A percentile compares a stretch with the other conserved stretches of the same genome.
Evolutionary conservation across 2,113 vertebrate genomes (phyloP).

Genomic region (Notarius lentiginosus): DNA sequence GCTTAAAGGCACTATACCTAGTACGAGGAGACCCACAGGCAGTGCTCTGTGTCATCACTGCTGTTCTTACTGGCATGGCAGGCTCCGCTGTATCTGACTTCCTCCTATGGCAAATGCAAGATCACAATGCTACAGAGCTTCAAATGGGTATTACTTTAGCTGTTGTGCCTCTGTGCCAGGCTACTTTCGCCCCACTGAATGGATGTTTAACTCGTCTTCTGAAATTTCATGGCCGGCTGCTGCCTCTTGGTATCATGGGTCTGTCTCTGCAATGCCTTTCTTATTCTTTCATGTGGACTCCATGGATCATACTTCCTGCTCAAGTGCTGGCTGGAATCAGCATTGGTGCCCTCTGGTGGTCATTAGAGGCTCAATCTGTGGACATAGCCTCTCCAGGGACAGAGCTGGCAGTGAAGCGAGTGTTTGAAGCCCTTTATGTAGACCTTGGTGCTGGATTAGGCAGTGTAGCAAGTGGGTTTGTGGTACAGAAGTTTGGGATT

Average conservation of each 20-base stretch:
- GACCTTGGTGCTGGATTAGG: slow-evolving; percentile 75
- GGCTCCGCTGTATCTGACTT: slow-evolving; percentile 76
- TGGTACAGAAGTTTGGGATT: slow-evolving; percentile 67
- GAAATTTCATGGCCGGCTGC: slow-evolving; percentile 59
- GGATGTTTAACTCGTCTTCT: slow-evolving; percentile 66
- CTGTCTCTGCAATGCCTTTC: slow-evolving; percentile 79
- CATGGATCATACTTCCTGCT: slow-evolving; percentile 75
- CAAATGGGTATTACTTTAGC: slow-evolving; percentile 79
- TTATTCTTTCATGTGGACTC: slow-evolving; percentile 81
- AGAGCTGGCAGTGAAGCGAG: slow-evolving; percentile 71
- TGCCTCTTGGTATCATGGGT: slow-evolving; percentile 61
- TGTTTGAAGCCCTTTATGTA: slow-evolving; percentile 69
- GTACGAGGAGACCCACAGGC: slow-evolving; percentile 71
- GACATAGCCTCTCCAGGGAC: slow-evolving; percentile 74
- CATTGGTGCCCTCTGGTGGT: slow-evolving; percentile 79
- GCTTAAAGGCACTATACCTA: slow-evolving; percentile 73
- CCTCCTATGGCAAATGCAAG: slow-evolving; percentile 88
- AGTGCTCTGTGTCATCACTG: slow-evolving; percentile 70
- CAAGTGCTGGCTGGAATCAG: slow-evolving; percentile 78
- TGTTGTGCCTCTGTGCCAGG: slow-evolving; percentile 72
- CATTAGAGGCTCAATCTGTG: slow-evolving; percentile 64
- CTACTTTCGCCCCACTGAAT: slow-evolving; percentile 65
- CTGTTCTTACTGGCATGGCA: slow-evolving; percentile 66
- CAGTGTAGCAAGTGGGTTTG: slow-evolving; percentile 77
- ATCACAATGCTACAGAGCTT: slow-evolving; percentile 75